phyloP scores from a whole-genome alignment of 2,113 vertebrate genomes.

The Hylia prasina region DNA sequence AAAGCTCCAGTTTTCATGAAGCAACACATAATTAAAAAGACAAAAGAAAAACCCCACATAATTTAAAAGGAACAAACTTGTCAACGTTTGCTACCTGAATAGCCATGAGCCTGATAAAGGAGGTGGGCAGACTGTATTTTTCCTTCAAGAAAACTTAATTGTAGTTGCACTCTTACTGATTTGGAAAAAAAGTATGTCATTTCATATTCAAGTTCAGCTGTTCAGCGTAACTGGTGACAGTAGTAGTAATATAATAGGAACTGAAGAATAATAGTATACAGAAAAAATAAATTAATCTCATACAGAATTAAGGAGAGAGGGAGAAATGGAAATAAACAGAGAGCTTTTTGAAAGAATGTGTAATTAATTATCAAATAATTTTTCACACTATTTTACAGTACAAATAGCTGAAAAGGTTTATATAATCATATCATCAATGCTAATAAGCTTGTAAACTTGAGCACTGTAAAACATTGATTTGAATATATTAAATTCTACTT shows the following conservation, averaged over 20 bases:
- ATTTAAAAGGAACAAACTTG: background rate
- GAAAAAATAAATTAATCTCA: background rate
- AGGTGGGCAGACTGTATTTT: background rate
- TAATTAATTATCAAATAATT: background rate
- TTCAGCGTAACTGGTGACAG: background rate
- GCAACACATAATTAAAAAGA: background rate
- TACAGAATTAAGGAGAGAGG: background rate
- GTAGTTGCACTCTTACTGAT: background rate
- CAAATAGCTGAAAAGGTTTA: background rate
- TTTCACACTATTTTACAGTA: background rate
- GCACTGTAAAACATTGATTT: background rate
- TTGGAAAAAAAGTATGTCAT: background rate
- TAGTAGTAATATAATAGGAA: background rate
- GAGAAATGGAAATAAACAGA: background rate
- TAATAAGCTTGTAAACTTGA: slow-evolving; percentile 36
- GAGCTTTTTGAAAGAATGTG: background rate
- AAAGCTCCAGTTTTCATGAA: background rate
- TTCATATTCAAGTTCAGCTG: background rate
- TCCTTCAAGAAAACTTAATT: background rate
- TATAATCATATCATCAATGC: background rate
- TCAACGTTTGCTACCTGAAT: background rate
- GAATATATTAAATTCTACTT: slow-evolving; percentile 56
- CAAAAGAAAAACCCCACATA: background rate
- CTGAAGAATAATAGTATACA: background rate
- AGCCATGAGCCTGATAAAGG: background rate